Evolutionary conservation across 2,797 vertebrate genomes (phyloP).

Genomic region (Etheostoma perlongum): DNA sequence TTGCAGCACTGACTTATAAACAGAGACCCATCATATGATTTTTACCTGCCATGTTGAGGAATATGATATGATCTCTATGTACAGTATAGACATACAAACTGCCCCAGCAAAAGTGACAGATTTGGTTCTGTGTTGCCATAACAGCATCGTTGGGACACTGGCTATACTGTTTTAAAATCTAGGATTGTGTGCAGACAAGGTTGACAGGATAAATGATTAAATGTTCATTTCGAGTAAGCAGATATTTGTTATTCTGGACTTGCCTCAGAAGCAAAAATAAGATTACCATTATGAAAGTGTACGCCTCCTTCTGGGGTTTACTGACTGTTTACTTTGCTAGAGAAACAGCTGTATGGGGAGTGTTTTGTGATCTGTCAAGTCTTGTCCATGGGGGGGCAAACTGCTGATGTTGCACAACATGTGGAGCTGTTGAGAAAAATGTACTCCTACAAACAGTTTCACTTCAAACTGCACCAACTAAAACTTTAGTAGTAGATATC

Average conservation of each 20-base stretch:
- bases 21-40: not conserved
- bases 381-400: slow-evolving; percentile 49
- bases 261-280: not conserved
- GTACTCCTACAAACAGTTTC: slow-evolving; percentile 47
- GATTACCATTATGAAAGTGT: not conserved
- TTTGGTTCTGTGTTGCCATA: not conserved
- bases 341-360: slow-evolving; percentile 29
- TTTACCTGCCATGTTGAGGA: not conserved
- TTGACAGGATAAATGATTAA: not conserved
- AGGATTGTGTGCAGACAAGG: not conserved
- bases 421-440: slow-evolving; percentile 29
- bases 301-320: not conserved
- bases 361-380: slow-evolving; percentile 53
- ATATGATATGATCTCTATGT: not conserved
- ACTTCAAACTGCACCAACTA: not conserved
- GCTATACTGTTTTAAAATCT: too few species aligned
- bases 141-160: too few species aligned
- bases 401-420: slow-evolving; percentile 58
- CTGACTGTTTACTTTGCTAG: slow-evolving; percentile 19
- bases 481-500: not conserved
- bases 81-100: not conserved
- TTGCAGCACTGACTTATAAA: not conserved
- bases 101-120: not conserved
- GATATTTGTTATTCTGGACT: slow-evolving; percentile 10
- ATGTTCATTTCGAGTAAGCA: not conserved